Evolutionary conservation across 2,888 invertebrate species (phyloP), one percentile per base, ranked within the genome.

Genomic region (Plebejus argus): DNA sequence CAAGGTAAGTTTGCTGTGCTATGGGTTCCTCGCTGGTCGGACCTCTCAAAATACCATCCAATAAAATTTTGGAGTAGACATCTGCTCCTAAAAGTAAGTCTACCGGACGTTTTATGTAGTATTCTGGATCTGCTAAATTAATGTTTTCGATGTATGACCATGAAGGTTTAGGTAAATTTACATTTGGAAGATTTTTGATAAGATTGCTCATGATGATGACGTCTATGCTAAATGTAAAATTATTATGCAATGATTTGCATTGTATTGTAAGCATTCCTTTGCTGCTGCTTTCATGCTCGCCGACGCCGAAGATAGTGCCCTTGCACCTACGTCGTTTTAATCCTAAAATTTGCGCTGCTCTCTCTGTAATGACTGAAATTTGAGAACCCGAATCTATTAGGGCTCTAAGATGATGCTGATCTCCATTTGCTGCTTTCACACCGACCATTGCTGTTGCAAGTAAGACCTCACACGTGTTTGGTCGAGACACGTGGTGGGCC

Each of bases 131-230:
- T 56, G 56, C 58, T 58, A 58, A 23, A 10, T 58, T 58, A 58
- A 58, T 58, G 6, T 58, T 58, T 58, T 58, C 58, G n/a, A 58
- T 58, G 20, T 58, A 58, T 8, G 58, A 20, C 58, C 58, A 58
- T 20, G 23, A 23, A 20, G 8, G 20, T 1, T 23, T 58, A 1
- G 20, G 23, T 58, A 58, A 58, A 8, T n/a, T 58, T 20, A 20
- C 23, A 20, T 20, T 58, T 8, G 58, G 58, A 10, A 23, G 58
- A 23, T 23, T 58, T 58, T 58, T 58, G 20, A 58, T 58, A 20
- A 58, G 58, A n/a, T 58, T 58, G n/a, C 58, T 58, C 58, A 58
- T 58, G n/a, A 58, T 20, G 58, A 58, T 58, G n/a, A 58, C 58
- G 58, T 58, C 58, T 20, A 58, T 58, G 58, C n/a, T 58, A 58